Base-by-base conservation (phyloP, 2,113 vertebrate genomes). In the Nycticryphes semicollaris region DNA sequence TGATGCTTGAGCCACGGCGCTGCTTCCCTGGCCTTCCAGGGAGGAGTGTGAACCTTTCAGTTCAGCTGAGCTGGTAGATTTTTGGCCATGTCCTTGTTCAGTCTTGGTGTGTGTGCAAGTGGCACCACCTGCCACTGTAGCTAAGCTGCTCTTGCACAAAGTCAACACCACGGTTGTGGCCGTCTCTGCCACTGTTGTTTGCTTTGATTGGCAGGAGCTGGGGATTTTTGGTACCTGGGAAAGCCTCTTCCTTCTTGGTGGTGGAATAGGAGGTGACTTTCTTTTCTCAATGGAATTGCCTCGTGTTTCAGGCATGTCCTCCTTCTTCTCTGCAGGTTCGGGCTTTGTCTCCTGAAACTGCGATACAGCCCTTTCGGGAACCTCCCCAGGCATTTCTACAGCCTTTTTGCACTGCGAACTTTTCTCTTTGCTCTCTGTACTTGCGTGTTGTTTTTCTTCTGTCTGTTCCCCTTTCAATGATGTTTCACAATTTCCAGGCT, bases 21-120 rank as follows among this genome's bases (percentile, higher is more conserved):
- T 98, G 57, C 98, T 98, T 10, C 98, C 97, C 3, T 97, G 96
- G 2, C 98, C 98, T 84, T 98, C 98, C 75, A 99, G 97, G 5
- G 99, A 99, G 51, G 98, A 98, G 82, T 98, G 98, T 0, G 97
- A 97, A 47, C 94, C 94, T 90, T 97, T 98, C 68, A 96, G 93
- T 83, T 97, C 96, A 1, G 94, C 45, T 35, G 95, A 81, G 69
- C 57, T 92, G 43, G 79, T 9, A 1, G 96, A 93, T 39, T 82
- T 94, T 68, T 53, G 24, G 9, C 25, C 48, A 2, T 33, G 45
- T 43, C 43, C 92, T 2, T 4, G 33, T 13, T 68, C 77, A 57
- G 64, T 84, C 90, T 84, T 95, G 79, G 87, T 25, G 3, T 79
- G 28, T 2, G 76, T 43, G 14, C 83, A 87, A n/a, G 69, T 11